Evolutionary conservation across 2,888 invertebrate species (phyloP).

Genomic region (Drosophila testacea): DNA sequence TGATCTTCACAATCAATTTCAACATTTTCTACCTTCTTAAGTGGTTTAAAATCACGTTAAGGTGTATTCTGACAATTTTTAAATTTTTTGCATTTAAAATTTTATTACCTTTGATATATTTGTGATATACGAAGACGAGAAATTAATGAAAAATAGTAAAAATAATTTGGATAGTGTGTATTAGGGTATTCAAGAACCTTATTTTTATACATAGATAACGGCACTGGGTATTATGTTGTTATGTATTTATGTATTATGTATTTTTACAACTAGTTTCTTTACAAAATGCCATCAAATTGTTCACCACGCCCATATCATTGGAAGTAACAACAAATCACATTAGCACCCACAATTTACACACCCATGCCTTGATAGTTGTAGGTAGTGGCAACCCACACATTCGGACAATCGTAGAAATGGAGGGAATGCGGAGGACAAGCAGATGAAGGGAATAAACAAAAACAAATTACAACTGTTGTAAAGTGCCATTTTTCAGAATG

Average conservation of each 20-base stretch:
- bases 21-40: no score
- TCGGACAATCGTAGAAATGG: conserved; percentile 7
- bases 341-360: conserved; percentile 60
- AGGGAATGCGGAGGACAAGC: conserved; percentile 10
- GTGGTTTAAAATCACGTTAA: no score
- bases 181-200: no score
- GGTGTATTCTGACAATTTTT: no score
- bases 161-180: no score
- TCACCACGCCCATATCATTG: conserved; percentile 57
- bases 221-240: background rate
- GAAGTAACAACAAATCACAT: conserved; percentile 66
- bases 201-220: no score
- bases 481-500: conserved; percentile 80
- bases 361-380: conserved; percentile 47
- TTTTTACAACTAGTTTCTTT: conserved; percentile 4
- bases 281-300: conserved; percentile 34
- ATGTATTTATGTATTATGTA: background rate
- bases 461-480: conserved; percentile 82
- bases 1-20: no score
- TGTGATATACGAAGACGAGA: no score
- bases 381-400: conserved; percentile 24
- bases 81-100: no score
- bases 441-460: conserved; percentile 21
- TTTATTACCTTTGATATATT: no score
- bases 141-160: no score